Evolutionary conservation across 2,797 vertebrate genomes (phyloP), one percentile per base, ranked within the genome.

Genomic region (Phrynocephalus guinanensis): DNA sequence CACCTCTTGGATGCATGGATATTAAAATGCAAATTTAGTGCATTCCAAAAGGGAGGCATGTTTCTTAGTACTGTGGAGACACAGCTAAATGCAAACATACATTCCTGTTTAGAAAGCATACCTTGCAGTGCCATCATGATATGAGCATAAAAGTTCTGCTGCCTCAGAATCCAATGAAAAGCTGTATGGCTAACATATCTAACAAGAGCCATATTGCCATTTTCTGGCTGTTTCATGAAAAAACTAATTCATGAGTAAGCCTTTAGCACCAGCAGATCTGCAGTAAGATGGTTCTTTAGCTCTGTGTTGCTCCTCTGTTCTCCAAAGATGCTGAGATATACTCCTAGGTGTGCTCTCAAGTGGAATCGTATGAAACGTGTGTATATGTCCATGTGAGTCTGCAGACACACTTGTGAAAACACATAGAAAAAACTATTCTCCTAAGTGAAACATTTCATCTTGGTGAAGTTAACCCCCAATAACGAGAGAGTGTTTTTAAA

Each of bases 401-500:
- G 88, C 68, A 76, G 84, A 86, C 90, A 73, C 9, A 63, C 15
- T 20, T 63, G 11, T 63, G 60, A 16, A 88, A 84, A 80, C 92
- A 87, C 86, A 86, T 52, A 82, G 63, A 73, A 33, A 85, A 84
- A 88, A 77, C 6, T 3, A 77, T 26, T 85, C 48, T 68, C 78
- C 70, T 48, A 86, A 91, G 48, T 66, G 56, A 81, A 86, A 91
- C 91, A 94, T 93, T 92, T 92, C 77, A 93, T 79, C 89, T 89
- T 80, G 84, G 0, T 0, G 87, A 87, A 89, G 67, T 48, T 83
- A 77, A 81, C 91, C 85, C 85, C 89, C 91, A 93, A 94, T 91
- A 91, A 89, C 91, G 90, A 86, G 82, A 89, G 92, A 89, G 91
- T 93, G 88, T 89, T 90, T 89, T 75, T 56, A 82, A 88, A 85